A percentile compares a stretch with the other conserved stretches of the same genome.
Evolutionary conservation across 2,113 vertebrate genomes (phyloP).

Genomic region (Poeciliopsis prolifica): DNA sequence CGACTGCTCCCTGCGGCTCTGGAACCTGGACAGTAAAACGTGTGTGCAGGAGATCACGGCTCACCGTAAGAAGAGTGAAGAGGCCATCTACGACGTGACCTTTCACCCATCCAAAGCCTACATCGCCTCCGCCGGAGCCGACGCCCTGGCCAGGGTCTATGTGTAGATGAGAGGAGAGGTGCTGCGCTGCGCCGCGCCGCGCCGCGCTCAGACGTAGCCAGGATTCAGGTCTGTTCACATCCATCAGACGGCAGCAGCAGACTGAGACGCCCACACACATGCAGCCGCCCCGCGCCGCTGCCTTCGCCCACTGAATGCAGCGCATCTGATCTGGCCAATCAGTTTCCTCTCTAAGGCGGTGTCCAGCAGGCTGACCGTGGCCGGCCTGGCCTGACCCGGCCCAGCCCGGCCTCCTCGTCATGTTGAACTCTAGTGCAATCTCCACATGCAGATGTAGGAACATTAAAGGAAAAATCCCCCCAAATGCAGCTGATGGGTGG

Average conservation of each 20-base stretch:
- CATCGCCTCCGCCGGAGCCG: constrained; percentile 97
- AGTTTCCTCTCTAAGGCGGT: not conserved
- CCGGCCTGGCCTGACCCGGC: constrained; percentile 2
- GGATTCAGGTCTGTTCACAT: constrained; percentile 53
- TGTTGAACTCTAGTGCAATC: constrained; percentile 8
- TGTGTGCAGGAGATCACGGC: constrained; percentile 99
- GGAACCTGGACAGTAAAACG: constrained; percentile 99
- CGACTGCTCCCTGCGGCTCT: constrained; percentile 97
- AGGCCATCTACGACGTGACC: constrained; percentile 99
- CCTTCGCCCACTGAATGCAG: not conserved
- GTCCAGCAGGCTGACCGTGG: constrained; percentile 5
- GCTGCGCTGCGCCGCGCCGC: not conserved
- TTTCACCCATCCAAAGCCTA: constrained; percentile 99
- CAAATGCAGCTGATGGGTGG: not conserved
- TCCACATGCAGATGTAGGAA: constrained; percentile 1
- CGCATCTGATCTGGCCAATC: no score
- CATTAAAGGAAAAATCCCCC: constrained; percentile 30
- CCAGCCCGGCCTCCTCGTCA: not conserved
- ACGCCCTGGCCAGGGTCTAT: constrained; percentile 98
- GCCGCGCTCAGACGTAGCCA: not conserved
- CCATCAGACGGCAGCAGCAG: constrained; percentile 10
- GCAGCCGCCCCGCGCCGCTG: not conserved
- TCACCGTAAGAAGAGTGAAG: constrained; percentile 98
- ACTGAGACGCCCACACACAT: not conserved
- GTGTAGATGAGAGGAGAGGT: constrained; percentile 78